Conservation (phyloP, 2,113 vertebrate species). For the Engraulis encrasicolus region DNA sequence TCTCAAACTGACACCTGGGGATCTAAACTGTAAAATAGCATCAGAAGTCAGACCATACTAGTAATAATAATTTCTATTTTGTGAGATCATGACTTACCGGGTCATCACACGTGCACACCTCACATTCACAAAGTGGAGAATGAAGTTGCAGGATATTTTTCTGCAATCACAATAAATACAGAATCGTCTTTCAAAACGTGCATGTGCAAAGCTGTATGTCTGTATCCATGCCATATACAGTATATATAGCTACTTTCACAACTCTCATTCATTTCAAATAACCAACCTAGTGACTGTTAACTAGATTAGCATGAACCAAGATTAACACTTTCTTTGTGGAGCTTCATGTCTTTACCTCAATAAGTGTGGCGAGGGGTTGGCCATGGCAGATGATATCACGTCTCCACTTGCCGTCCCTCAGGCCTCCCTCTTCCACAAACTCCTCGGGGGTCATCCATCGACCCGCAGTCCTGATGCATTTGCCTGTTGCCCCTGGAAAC, state of each 20-base stretch:
- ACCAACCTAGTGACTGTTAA: too few relatives aligned
- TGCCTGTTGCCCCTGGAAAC: neutral
- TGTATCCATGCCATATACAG: too few relatives aligned
- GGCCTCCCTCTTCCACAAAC: constrained; percentile 13
- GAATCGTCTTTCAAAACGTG: neutral
- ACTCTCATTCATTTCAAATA: too few relatives aligned
- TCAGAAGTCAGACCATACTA: too few relatives aligned
- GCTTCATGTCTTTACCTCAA: neutral
- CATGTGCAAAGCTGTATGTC: too few relatives aligned
- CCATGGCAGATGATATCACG: neutral
- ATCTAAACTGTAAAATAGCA: too few relatives aligned
- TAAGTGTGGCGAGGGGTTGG: neutral
- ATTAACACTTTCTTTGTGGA: too few relatives aligned
- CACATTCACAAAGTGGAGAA: neutral
- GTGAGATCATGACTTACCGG: neutral
- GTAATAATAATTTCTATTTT: too few relatives aligned
- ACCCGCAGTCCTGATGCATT: neutral
- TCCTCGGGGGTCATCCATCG: neutral
- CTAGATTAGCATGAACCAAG: too few relatives aligned
- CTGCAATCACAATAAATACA: neutral
- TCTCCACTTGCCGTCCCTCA: neutral
- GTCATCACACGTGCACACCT: neutral
- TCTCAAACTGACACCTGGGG: neutral
- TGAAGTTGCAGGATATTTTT: neutral
- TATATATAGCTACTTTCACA: too few relatives aligned